phyloP scores from a whole-genome alignment of 2,797 vertebrate species.

The Margarornis squamiger region DNA sequence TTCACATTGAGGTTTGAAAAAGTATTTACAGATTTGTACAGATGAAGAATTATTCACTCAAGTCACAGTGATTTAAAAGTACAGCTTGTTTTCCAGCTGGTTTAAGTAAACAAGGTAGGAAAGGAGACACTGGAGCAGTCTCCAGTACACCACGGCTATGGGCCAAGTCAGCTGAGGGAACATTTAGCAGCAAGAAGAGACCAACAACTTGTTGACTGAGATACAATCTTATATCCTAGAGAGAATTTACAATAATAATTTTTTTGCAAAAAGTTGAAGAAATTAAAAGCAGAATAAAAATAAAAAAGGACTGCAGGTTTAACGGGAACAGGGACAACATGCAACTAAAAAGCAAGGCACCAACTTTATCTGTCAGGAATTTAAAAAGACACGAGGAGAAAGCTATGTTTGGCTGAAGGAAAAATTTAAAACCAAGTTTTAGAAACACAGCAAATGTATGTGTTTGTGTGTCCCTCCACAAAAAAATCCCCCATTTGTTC shows the following conservation, averaged over 20 bases:
- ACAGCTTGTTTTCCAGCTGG: background rate
- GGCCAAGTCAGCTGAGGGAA: background rate
- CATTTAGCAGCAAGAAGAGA: background rate
- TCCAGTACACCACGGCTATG: background rate
- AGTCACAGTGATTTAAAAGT: background rate
- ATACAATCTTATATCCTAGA: background rate
- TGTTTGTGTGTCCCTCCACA: fast-evolving
- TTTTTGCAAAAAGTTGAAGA: background rate
- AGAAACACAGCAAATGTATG: background rate
- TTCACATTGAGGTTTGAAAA: background rate
- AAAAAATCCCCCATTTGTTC: background rate
- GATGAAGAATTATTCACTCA: background rate
- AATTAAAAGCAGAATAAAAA: background rate
- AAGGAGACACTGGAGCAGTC: background rate
- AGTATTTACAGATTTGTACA: background rate
- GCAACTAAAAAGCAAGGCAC: background rate
- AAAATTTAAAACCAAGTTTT: background rate
- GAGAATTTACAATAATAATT: background rate
- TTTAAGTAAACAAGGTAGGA: background rate
- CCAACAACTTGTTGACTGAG: background rate
- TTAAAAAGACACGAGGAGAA: background rate
- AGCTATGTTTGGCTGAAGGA: background rate
- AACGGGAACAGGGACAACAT: background rate
- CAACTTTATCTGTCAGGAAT: background rate
- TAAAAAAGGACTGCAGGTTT: background rate